Evolutionary conservation across 2,113 vertebrate genomes (phyloP), one percentile per base, ranked within the genome.

Genomic region (Fulica atra): DNA sequence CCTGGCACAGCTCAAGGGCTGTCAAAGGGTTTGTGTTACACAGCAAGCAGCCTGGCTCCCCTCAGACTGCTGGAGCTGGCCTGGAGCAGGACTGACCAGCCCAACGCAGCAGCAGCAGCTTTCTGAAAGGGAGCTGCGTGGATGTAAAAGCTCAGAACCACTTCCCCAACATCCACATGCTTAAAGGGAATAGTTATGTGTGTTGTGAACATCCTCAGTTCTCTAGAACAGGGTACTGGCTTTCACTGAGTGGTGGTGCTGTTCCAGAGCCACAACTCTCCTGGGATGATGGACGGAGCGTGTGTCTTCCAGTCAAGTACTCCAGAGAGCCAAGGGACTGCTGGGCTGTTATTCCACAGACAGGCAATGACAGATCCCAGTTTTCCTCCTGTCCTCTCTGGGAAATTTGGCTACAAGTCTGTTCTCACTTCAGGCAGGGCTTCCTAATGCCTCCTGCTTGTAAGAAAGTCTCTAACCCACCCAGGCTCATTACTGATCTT

Each of bases 11-110:
- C 60, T 93, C 65, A 42, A 80, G 83, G 65, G 31, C 72, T 70
- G 64, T 26, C 80, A 74, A 46, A 90, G 88, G 83, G 85, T 72
- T 94, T 54, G 82, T 72, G 71, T 88, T 86, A 92, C 82, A 92
- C 92, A 92, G 90, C 69, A 53, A 86, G 82, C 28, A 59, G 40
- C 88, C 80, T 81, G 86, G 59, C 61, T 84, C 83, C 83, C 81
- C 9, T 56, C 82, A 83, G 68, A 46, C 78, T 83, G 71, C 84
- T 93, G 79, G 81, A 85, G 53, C 46, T 73, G 81, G 25, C 28
- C 71, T 81, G 86, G 76, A 96, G 81, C 38, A 77, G 14, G 42
- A 59, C 20, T 35, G 33, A 40, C 51, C 0, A 13, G 44, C 68
- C 83, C 56, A 73, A 85, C 72, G 57, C 79, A 93, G 76, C 24